Conservation (phyloP, 2,888 invertebrate genomes). For the Ptilodon capucinus region DNA sequence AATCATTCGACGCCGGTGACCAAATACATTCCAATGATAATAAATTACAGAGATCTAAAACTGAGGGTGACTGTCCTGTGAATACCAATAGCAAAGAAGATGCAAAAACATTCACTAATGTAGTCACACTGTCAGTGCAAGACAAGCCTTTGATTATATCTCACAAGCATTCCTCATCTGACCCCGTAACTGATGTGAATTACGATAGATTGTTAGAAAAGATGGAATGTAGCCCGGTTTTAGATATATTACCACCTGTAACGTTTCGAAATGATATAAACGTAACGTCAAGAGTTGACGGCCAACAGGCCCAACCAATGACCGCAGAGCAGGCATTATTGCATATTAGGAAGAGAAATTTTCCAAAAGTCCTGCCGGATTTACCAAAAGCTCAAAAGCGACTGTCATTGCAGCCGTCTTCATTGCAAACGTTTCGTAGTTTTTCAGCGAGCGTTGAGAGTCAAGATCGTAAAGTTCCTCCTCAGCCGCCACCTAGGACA, state of each 20-base stretch:
- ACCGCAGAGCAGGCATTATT: slow-evolving; percentile 87
- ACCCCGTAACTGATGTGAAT: slow-evolving; percentile 85
- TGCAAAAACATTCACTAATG: slow-evolving; percentile 62
- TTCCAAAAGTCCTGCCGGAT: slow-evolving; percentile 93
- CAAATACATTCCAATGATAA: slow-evolving; percentile 57
- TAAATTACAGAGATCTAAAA: slow-evolving; percentile 68
- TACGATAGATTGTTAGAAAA: slow-evolving; percentile 67
- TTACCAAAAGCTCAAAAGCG: slow-evolving; percentile 84
- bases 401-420: slow-evolving; percentile 84
- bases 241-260: slow-evolving; percentile 68
- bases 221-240: slow-evolving; percentile 45
- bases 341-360: slow-evolving; percentile 89
- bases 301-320: slow-evolving; percentile 57
- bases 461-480: slow-evolving; percentile 79
- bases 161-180: slow-evolving; percentile 86
- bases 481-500: slow-evolving; percentile 89
- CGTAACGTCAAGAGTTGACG: slow-evolving; percentile 87
- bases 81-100: slow-evolving; percentile 30
- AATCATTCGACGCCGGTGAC: slow-evolving; percentile 80
- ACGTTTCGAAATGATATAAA: slow-evolving; percentile 85
- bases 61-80: slow-evolving; percentile 61
- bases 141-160: slow-evolving; percentile 76
- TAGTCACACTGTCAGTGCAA: slow-evolving; percentile 61
- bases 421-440: slow-evolving; percentile 67
- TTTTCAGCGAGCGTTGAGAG: slow-evolving; percentile 52